phyloP scores from a whole-genome alignment of 2,113 vertebrate genomes.

The Nothoprocta pentlandii region DNA sequence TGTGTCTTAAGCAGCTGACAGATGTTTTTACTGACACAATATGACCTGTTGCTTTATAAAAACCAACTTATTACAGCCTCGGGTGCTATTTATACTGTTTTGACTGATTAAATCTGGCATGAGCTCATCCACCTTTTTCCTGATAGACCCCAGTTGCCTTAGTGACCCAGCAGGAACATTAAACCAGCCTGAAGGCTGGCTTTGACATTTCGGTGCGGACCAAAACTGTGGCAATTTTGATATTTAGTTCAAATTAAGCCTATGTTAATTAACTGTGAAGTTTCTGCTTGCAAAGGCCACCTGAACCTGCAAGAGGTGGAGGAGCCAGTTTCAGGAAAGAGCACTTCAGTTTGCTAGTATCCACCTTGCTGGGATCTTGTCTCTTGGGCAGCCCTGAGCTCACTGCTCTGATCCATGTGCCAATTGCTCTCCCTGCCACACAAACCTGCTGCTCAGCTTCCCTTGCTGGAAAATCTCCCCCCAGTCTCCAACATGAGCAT shows the following conservation, averaged over 20 bases:
- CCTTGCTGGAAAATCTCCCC: background rate
- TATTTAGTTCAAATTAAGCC: conserved; percentile 2
- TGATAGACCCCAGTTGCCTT: conserved; percentile 30
- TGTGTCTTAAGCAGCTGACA: conserved; percentile 24
- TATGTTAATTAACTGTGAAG: background rate
- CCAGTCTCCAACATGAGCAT: background rate
- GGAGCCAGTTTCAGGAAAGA: background rate
- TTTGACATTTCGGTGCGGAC: conserved; percentile 63
- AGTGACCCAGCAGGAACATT: conserved; percentile 54
- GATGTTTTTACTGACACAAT: conserved; percentile 31
- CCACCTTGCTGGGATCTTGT: background rate
- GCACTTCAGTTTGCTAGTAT: background rate
- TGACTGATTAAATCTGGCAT: conserved; percentile 52
- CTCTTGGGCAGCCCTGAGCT: background rate
- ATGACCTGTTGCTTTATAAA: conserved; percentile 54
- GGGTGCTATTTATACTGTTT: conserved; percentile 32
- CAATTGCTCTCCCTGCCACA: background rate
- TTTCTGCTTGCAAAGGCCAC: conserved; percentile 7
- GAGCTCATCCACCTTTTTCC: conserved; percentile 20
- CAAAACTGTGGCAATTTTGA: background rate
- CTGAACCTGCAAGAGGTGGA: background rate
- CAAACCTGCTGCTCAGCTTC: background rate
- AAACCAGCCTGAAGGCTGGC: conserved; percentile 59
- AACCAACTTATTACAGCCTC: conserved; percentile 35
- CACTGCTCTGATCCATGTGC: background rate